Percentiles rank a stretch among this genome's conserved stretches.
Evolutionary conservation across 2,113 vertebrate genomes (phyloP).

Genomic region (Sphaerodactylus townsendi): DNA sequence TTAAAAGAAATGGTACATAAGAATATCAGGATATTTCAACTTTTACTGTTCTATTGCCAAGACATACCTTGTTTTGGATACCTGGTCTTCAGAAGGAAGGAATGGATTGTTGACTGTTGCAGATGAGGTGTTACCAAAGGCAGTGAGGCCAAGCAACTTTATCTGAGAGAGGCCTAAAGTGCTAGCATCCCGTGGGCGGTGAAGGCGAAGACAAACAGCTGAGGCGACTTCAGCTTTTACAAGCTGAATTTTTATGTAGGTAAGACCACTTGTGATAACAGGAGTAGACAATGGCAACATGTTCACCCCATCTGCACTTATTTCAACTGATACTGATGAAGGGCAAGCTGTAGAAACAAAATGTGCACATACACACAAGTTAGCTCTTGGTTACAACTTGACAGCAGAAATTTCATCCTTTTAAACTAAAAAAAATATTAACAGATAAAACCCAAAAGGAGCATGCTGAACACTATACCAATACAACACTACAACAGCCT

Average conservation of each 20-base stretch:
- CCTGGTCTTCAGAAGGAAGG: slow-evolving; percentile 97
- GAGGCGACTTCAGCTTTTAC: slow-evolving; percentile 97
- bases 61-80: slow-evolving; percentile 95
- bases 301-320: slow-evolving; percentile 95
- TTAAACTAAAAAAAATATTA: neutral
- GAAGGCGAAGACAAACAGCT: slow-evolving; percentile 93
- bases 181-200: slow-evolving; percentile 95
- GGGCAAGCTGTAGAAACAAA: slow-evolving; percentile 85
- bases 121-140: slow-evolving; percentile 96
- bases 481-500: neutral
- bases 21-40: neutral
- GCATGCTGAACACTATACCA: neutral
- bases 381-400: neutral
- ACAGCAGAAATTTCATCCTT: neutral
- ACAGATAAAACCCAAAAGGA: neutral
- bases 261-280: slow-evolving; percentile 94
- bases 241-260: slow-evolving; percentile 98
- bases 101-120: slow-evolving; percentile 98
- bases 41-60: neutral
- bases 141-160: slow-evolving; percentile 94
- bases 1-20: neutral
- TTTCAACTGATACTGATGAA: slow-evolving; percentile 97
- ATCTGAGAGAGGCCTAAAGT: slow-evolving; percentile 96
- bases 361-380: neutral
- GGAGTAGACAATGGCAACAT: slow-evolving; percentile 97